A percentile compares a stretch with the other conserved stretches of the same genome.
Evolutionary conservation across 1,140 invertebrate genomes (phyloP).

Genomic region (Leptinotarsa undecemlineata): DNA sequence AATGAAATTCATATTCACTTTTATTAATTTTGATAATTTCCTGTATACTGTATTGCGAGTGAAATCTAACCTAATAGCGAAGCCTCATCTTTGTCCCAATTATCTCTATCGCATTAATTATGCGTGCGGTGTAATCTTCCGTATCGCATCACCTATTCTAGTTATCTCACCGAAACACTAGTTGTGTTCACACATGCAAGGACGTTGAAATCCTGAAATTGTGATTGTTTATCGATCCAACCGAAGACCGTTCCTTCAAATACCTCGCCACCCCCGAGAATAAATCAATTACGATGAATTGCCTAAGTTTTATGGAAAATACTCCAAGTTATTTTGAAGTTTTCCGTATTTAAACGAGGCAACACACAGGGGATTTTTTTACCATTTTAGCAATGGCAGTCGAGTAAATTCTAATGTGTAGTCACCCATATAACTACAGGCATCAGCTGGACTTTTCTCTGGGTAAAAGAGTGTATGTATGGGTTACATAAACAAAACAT

Average conservation of each 20-base stretch:
- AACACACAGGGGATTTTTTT: too few species aligned
- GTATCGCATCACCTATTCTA: neutral
- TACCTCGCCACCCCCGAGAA: neutral
- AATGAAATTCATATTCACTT: too few species aligned
- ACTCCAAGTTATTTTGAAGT: neutral
- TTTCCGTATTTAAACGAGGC: neutral
- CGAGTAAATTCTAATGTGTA: too few species aligned
- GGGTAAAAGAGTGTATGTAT: too few species aligned
- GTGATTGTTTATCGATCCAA: constrained; percentile 6
- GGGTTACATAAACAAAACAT: too few species aligned
- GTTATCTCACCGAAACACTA: constrained; percentile 2
- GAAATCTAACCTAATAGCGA: too few species aligned
- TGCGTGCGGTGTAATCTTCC: neutral
- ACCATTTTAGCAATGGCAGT: too few species aligned
- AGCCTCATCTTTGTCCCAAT: neutral
- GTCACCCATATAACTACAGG: too few species aligned
- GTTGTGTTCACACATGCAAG: constrained; percentile 5
- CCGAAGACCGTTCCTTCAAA: neutral
- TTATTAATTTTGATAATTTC: too few species aligned
- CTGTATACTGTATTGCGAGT: too few species aligned
- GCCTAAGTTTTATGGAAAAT: neutral
- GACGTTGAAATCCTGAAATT: neutral
- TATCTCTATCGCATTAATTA: neutral
- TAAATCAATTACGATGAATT: neutral
- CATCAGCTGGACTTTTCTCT: too few species aligned